Percentiles rank a stretch among this genome's conserved stretches.
phyloP scores from a whole-genome alignment of 2,888 invertebrate genomes.

The Parnassius orleans region DNA sequence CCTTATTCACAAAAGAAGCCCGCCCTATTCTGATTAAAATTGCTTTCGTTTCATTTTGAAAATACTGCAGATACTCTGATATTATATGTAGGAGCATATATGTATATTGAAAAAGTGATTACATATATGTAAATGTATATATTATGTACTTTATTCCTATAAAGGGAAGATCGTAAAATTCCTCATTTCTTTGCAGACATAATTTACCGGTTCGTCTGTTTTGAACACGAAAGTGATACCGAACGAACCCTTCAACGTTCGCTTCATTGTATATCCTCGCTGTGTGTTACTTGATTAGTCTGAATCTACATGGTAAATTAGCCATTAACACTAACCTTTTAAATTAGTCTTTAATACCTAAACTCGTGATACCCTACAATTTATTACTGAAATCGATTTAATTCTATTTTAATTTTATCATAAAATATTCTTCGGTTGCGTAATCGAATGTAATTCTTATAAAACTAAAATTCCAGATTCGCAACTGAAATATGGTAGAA shows the following conservation, averaged over 20 bases:
- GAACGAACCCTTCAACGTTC: conserved; percentile 25
- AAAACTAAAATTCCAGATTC: conserved; percentile 39
- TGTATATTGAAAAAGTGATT: too few species aligned
- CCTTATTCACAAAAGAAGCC: not conserved
- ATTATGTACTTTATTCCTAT: not conserved
- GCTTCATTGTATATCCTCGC: conserved; percentile 28
- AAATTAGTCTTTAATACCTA: conserved; percentile 17
- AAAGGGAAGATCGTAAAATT: conserved; percentile 11
- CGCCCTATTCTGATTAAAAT: not conserved
- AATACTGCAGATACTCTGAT: too few species aligned
- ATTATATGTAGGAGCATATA: too few species aligned
- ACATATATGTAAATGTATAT: too few species aligned
- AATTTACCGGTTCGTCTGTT: conserved; percentile 28
- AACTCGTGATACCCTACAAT: not conserved
- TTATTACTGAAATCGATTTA: conserved; percentile 6
- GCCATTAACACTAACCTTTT: conserved; percentile 26
- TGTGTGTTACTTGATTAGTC: too few species aligned
- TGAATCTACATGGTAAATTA: conserved; percentile 28
- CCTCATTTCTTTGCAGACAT: conserved; percentile 27
- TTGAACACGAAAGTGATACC: conserved; percentile 26
- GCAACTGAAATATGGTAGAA: conserved; percentile 43
- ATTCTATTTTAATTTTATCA: not conserved
- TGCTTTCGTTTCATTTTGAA: not conserved
- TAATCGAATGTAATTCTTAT: not conserved
- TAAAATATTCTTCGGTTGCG: not conserved